Base-by-base conservation (phyloP, 2,113 vertebrate genomes). In the Syngnathoides biaculeatus region DNA sequence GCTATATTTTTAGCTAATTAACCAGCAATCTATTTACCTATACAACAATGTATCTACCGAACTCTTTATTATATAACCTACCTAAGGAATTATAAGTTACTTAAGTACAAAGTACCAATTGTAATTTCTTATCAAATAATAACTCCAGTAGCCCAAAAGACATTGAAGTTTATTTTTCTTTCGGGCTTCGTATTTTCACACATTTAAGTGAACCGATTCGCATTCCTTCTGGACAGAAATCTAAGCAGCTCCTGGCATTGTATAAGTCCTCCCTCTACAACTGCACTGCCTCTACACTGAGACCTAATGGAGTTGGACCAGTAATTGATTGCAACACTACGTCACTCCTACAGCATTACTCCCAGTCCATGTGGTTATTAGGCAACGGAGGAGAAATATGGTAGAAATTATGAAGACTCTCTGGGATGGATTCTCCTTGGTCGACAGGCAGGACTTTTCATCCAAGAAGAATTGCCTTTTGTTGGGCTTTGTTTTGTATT, bases 181-280 rank as follows among this genome's bases (percentile, higher is more conserved):
- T 79, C 17, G 4, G n/a, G n/a, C 12, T 4, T 47, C 79, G 70
- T 71, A 74, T 78, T 77, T 76, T 71, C 73, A 82, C 84, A 87
- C 85, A 78, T 89, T 75, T 67, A 81, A 83, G 68, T 70, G 52
- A 79, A 57, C 78, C 64, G 79, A 90, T 89, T 90, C 89, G 85
- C 79, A 62, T 79, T 82, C 52, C 89, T 59, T 77, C 78, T 58
- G 87, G 87, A 88, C 79, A 76, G 78, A 81, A 89, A 86, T 81
- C 68, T 68, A 73, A 70, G 39, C 12, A 5, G 69, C 24, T 60
- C 57, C 78, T 71, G 8, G 30, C 75, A n/a, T 73, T 64, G 65
- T 38, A 60, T 74, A 79, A 71, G 66, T 79, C 70, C 64, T 74
- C 72, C 75, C 78, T 77, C 78, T 64, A 85, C 72, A 82, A 82